Conservation (phyloP, 2,797 vertebrate genomes). For the Danio kyathit region DNA sequence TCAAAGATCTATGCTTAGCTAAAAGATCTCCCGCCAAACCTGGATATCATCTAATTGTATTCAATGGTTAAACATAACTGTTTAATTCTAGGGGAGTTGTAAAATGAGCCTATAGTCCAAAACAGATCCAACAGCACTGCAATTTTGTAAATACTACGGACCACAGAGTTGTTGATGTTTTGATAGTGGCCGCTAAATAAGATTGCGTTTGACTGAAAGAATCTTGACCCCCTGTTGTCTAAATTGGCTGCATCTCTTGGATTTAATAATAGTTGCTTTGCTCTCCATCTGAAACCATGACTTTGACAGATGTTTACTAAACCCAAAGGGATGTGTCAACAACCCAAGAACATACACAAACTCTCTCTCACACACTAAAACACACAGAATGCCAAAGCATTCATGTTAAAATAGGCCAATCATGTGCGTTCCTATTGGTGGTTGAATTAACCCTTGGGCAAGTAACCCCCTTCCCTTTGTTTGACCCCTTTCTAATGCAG, state of each 20-base stretch:
- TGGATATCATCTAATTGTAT: no score
- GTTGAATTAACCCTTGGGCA: background rate
- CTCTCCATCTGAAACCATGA: constrained; percentile 63
- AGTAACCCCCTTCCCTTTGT: background rate
- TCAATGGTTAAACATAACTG: no score
- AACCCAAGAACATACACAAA: constrained; percentile 25
- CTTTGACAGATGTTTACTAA: constrained; percentile 78
- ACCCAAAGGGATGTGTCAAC: constrained; percentile 57
- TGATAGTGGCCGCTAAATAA: background rate
- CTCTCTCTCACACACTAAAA: background rate
- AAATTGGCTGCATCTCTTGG: constrained; percentile 43
- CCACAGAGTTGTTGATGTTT: background rate
- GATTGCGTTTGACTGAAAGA: constrained; percentile 40
- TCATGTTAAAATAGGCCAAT: background rate
- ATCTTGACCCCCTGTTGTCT: constrained; percentile 36
- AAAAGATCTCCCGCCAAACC: no score
- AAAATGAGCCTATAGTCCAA: no score
- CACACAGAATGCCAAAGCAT: background rate
- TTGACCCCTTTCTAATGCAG: background rate
- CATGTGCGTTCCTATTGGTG: background rate
- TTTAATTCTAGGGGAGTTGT: no score
- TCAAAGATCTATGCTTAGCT: no score
- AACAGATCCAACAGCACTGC: background rate
- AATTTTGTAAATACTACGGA: background rate
- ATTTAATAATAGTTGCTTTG: constrained; percentile 64